Evolutionary conservation across 2,113 vertebrate genomes (phyloP).

Genomic region (Gila orcuttii): DNA sequence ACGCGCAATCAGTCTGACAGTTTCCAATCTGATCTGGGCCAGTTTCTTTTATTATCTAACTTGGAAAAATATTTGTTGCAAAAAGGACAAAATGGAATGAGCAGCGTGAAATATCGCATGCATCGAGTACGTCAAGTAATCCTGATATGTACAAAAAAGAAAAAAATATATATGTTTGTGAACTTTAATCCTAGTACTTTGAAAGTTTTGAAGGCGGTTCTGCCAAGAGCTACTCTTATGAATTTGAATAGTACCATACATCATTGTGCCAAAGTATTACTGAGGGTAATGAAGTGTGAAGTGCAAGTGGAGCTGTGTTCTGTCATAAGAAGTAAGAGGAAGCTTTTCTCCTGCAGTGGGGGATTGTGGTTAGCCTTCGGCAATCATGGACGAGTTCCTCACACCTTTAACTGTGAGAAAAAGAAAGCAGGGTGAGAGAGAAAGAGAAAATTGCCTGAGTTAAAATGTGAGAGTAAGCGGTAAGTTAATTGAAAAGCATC

Average conservation of each 20-base stretch:
- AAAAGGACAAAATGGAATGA: not conserved
- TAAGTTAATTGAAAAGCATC: slow-evolving; percentile 19
- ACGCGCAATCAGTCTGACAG: not conserved
- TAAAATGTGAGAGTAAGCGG: slow-evolving; percentile 4
- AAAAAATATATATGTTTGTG: slow-evolving; percentile 39
- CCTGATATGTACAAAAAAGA: not conserved
- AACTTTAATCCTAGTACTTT: slow-evolving; percentile 64
- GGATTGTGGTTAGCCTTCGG: slow-evolving; percentile 72
- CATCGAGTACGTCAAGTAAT: not conserved
- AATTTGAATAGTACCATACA: slow-evolving; percentile 73
- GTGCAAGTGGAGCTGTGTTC: slow-evolving; percentile 71
- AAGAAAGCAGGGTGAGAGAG: not conserved
- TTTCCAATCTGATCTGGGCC: not conserved
- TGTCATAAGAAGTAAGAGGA: slow-evolving; percentile 71
- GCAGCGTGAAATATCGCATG: not conserved
- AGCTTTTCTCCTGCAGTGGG: slow-evolving; percentile 62
- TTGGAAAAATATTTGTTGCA: not conserved
- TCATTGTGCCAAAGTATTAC: slow-evolving; percentile 76
- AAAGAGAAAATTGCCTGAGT: not conserved
- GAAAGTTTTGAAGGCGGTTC: slow-evolving; percentile 63
- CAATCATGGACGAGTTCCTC: slow-evolving; percentile 64
- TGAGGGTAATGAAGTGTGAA: slow-evolving; percentile 77
- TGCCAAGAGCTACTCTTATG: slow-evolving; percentile 70
- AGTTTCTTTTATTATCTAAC: not conserved
- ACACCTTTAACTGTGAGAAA: slow-evolving; percentile 57